Base-by-base conservation (phyloP, 1,140 invertebrate species). In the Stegodyphus dumicola region DNA sequence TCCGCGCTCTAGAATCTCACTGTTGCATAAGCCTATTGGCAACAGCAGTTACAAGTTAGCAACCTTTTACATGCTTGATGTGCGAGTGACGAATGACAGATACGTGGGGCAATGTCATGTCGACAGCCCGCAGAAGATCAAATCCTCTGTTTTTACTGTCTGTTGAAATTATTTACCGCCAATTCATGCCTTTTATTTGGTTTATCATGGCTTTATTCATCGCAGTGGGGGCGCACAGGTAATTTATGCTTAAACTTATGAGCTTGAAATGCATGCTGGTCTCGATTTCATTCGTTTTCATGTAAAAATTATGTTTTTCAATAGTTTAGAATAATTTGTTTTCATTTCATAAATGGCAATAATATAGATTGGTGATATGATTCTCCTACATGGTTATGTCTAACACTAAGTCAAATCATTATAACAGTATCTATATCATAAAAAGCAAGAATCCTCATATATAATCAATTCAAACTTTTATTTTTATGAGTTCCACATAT, bases 151-250 rank as follows among this genome's bases (percentile, higher is more conserved):
- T 56, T 15, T 71, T 49, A 73, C 78, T 81, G 13, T 73, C 78
- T 81, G 56, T 64, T 51, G 11, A 52, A 54, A 18, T 73, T 65
- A 48, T 51, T 81, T 81, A 73, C 53, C 18, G 66, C 48, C 69
- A 54, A 73, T 52, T 81, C 54, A 81, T 81, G 78, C 48, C 78
- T 48, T 64, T 81, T 81, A 81, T 73, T 71, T 81, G 78, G 78
- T 18, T 81, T 11, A 81, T 81, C 48, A 33, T 73, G 5, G 33
- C 54, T 6, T 51, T 66, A 64, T 81, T 81, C 51, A 60, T 81
- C 48, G 18, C 78, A 13, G 33, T 56, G 15, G 78, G 69, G 10
- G 65, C 65, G n/a, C 65, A 67, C 7, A 67, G 65, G 65, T 67
- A 67, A 67, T 67, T n/a, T 1, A 7, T 5, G 9, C 56, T 15